These are phyloP conservation scores for Listronotus oregonensis DNA, from an alignment of 1,140 invertebrate species.

Conservation along the genomic window DNA sequence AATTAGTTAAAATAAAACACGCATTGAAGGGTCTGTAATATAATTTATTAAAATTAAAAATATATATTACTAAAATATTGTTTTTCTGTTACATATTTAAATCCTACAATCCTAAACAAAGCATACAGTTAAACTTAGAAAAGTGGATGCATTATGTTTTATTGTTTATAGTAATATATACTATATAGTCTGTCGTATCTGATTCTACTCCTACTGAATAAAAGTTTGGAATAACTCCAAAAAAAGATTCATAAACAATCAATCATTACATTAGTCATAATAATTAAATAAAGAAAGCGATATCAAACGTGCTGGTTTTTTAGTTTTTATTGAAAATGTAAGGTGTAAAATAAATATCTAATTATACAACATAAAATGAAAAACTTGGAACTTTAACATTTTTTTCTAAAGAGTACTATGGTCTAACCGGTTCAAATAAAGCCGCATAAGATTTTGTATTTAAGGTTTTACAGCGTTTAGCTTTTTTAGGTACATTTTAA, in stretches of 20 bases:
- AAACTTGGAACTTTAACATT: constrained; percentile 40
- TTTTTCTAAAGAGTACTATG: constrained; percentile 12
- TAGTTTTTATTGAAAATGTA: too few species aligned
- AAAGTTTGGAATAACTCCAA: constrained; percentile 24
- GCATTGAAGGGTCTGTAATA: background rate
- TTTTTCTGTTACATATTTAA: too few species aligned
- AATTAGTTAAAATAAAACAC: constrained; percentile 16
- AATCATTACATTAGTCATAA: constrained; percentile 13
- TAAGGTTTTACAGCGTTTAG: background rate
- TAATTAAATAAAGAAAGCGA: background rate
- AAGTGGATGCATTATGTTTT: too few species aligned
- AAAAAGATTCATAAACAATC: constrained; percentile 16
- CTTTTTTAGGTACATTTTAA: too few species aligned
- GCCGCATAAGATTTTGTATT: constrained; percentile 37
- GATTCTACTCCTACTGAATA: constrained; percentile 7
- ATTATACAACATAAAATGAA: background rate
- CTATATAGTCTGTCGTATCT: background rate
- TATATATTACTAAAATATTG: too few species aligned
- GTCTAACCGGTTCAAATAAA: constrained; percentile 40
- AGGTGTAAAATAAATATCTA: too few species aligned
- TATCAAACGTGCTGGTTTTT: too few species aligned
- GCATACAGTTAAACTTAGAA: too few species aligned
- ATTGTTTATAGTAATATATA: too few species aligned
- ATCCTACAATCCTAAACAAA: too few species aligned
- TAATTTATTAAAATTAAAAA: background rate